Evolutionary conservation across 2,797 vertebrate species (phyloP).

Genomic region (Sebastes melanostomus): DNA sequence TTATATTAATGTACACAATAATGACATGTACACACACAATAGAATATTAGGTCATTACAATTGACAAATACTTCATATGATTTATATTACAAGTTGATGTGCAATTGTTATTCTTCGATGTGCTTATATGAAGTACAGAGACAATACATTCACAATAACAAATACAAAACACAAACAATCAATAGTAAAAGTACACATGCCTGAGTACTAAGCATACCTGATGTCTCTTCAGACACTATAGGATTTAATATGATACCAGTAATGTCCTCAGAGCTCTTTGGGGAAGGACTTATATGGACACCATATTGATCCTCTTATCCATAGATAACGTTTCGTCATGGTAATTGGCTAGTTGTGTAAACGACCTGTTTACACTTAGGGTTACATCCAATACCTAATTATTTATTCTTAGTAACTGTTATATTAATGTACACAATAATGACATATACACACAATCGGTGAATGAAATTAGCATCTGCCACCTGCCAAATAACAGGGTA

Average conservation of each 20-base stretch:
- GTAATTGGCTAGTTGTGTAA: background rate
- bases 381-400: background rate
- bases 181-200: background rate
- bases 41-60: too few species aligned
- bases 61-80: rapidly evolving
- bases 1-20: background rate
- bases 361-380: background rate
- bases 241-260: background rate
- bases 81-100: background rate
- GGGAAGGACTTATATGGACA: too few species aligned
- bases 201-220: background rate
- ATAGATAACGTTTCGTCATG: too few species aligned
- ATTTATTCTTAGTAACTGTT: background rate
- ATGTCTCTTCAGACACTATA: background rate
- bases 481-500: too few species aligned
- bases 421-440: background rate
- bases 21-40: background rate
- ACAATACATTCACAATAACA: background rate
- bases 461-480: too few species aligned
- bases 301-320: too few species aligned
- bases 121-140: background rate
- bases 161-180: background rate
- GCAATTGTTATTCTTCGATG: background rate
- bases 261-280: background rate
- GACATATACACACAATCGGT: rapidly evolving